Conservation (phyloP, 2,888 invertebrate genomes). For the Allolobophora icterica region DNA sequence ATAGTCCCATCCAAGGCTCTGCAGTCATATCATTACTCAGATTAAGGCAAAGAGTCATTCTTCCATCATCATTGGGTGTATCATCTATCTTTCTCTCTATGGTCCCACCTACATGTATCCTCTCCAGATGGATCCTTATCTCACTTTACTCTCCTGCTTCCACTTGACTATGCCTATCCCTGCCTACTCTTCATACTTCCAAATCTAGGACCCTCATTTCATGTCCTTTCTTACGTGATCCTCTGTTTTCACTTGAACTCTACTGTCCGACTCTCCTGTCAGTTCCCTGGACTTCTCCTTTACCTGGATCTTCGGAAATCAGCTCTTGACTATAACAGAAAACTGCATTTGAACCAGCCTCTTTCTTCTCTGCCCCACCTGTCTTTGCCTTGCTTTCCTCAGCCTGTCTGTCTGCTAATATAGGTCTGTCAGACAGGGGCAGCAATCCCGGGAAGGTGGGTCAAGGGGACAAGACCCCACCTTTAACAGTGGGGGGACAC, state of each 20-base stretch:
- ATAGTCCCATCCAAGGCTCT: background rate
- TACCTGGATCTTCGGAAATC: background rate
- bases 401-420: background rate
- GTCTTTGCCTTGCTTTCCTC: background rate
- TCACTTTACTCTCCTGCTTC: background rate
- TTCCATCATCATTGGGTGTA: constrained; percentile 9
- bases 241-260: background rate
- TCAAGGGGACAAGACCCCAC: too few relatives aligned
- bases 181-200: background rate
- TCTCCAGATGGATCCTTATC: background rate
- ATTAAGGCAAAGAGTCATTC: background rate
- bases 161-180: background rate
- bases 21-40: background rate
- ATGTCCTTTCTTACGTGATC: background rate
- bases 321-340: background rate
- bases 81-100: background rate
- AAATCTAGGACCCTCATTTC: background rate
- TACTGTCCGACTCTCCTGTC: background rate
- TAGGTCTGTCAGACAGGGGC: too few relatives aligned
- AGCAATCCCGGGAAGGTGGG: too few relatives aligned
- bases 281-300: background rate
- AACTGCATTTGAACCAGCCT: background rate
- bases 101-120: background rate
- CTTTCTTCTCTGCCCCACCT: background rate
- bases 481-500: too few relatives aligned